phyloP scores from a whole-genome alignment of 1,140 invertebrate genomes.

The Meteorus sp. region DNA sequence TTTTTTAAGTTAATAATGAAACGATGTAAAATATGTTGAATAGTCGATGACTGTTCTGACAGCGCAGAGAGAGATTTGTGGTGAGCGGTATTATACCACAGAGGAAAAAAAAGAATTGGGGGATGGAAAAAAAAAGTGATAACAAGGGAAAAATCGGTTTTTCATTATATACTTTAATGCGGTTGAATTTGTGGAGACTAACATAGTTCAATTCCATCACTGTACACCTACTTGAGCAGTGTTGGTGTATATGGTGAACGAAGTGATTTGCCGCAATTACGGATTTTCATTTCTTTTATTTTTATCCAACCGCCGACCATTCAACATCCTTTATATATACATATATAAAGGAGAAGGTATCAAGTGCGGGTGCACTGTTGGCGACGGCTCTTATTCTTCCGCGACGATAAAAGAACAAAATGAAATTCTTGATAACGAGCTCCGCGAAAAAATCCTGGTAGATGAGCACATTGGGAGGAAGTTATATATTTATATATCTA shows the following conservation, averaged over 20 bases:
- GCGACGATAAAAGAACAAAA: slow-evolving; percentile 25
- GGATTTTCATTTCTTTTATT: slow-evolving; percentile 34
- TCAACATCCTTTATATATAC: background rate
- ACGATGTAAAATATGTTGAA: background rate
- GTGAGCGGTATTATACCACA: slow-evolving; percentile 21
- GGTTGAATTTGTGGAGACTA: background rate
- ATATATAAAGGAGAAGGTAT: too few relatives aligned
- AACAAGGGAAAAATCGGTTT: background rate
- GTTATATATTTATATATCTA: too few relatives aligned
- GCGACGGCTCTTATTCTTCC: slow-evolving; percentile 27
- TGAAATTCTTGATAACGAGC: slow-evolving; percentile 32
- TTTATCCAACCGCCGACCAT: background rate
- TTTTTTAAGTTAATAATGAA: background rate
- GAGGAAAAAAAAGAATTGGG: background rate
- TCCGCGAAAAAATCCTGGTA: slow-evolving; percentile 35
- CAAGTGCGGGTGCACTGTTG: slow-evolving; percentile 25
- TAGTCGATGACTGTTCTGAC: background rate
- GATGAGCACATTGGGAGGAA: slow-evolving; percentile 7
- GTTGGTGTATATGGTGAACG: slow-evolving; percentile 20
- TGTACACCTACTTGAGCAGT: too few relatives aligned
- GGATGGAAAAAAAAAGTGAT: background rate
- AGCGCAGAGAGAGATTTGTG: slow-evolving; percentile 16
- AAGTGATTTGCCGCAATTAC: slow-evolving; percentile 44
- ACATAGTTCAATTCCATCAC: too few relatives aligned
- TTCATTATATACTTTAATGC: background rate